phyloP scores from a whole-genome alignment of 35 echinoderm and acorn worm genomes.

The Hemicentrotus pulcherrimus region DNA sequence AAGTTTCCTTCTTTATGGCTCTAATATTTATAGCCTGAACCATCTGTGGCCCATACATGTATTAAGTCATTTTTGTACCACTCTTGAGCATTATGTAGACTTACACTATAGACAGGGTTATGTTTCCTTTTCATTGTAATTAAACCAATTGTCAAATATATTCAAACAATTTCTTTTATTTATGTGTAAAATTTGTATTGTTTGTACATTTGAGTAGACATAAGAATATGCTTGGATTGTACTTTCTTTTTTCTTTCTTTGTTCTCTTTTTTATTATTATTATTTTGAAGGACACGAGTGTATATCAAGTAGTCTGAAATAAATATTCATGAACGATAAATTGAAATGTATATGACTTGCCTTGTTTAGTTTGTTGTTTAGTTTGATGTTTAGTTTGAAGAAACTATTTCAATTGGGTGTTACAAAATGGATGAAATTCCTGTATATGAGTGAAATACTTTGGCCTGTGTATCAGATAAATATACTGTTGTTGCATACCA shows the following conservation, averaged over 20 bases:
- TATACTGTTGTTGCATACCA: too few species aligned
- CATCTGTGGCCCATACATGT: not conserved
- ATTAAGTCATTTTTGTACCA: not conserved
- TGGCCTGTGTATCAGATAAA: too few species aligned
- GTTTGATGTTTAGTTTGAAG: not conserved
- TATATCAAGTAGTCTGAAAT: conserved; percentile 51
- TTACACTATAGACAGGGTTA: conserved; percentile 8
- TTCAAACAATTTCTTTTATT: conserved; percentile 25
- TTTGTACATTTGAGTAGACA: conserved; percentile 46
- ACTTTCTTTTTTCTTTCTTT: conserved; percentile 1
- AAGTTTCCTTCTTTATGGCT: not conserved
- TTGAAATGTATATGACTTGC: not conserved
- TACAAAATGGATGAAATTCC: too few species aligned
- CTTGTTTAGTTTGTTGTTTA: not conserved
- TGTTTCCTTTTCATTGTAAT: not conserved
- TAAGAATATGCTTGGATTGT: conserved; percentile 20
- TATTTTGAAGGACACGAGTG: conserved; percentile 31
- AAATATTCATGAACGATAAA: conserved; percentile 47
- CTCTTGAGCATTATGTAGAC: not conserved
- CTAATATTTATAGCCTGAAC: not conserved
- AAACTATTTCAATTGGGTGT: not conserved
- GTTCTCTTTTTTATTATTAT: not conserved
- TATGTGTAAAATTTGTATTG: conserved; percentile 45
- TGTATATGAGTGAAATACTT: too few species aligned
- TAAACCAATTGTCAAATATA: not conserved